These are phyloP conservation scores for Naja naja DNA, from an alignment of 2,113 vertebrate species.

Conservation along the genomic window DNA sequence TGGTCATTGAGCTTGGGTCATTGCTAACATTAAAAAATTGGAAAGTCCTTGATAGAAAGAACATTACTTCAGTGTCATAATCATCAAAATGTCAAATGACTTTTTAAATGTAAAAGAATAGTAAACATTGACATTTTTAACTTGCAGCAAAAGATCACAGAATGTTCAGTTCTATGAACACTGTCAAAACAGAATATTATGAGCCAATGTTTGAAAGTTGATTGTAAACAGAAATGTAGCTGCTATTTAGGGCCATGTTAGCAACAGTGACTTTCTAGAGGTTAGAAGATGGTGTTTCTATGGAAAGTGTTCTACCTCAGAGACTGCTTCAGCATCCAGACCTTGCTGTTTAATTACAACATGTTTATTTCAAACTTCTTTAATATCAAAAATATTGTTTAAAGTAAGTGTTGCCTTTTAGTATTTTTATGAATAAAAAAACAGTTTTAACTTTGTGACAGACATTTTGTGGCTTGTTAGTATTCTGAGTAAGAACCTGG, in stretches of 20 bases:
- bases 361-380: not conserved
- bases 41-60: not conserved
- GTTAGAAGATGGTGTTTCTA: not conserved
- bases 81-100: not conserved
- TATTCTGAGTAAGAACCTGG: not conserved
- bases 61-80: not conserved
- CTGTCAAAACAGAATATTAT: not conserved
- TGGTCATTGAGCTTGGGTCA: not conserved
- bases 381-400: not conserved
- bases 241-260: not conserved
- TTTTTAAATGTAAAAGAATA: constrained; percentile 1
- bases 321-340: not conserved
- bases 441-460: not conserved
- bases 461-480: not conserved
- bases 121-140: not conserved
- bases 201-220: not conserved
- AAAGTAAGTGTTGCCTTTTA: not conserved
- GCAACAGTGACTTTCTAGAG: not conserved
- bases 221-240: not conserved
- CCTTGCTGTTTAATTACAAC: not conserved
- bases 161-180: not conserved
- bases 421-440: not conserved
- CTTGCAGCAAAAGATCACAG: not conserved
- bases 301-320: not conserved
- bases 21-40: not conserved